phyloP scores from a whole-genome alignment of 2,113 vertebrate genomes.

The Corythaeola cristata region DNA sequence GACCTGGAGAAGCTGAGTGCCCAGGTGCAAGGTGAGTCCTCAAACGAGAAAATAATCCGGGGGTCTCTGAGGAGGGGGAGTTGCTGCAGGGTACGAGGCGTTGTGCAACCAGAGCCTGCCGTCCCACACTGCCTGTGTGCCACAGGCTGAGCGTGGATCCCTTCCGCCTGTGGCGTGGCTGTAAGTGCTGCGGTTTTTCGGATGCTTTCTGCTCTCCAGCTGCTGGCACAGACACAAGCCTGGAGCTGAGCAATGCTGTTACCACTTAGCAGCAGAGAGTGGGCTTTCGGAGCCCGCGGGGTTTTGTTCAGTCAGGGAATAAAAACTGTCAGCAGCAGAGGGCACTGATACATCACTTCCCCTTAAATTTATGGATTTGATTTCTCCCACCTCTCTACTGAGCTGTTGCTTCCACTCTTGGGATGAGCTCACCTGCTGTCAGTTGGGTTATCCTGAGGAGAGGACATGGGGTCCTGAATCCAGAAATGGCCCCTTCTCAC shows the following conservation, averaged over 20 bases:
- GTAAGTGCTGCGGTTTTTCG: background rate
- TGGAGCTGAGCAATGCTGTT: background rate
- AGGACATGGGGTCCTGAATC: background rate
- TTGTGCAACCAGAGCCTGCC: no score
- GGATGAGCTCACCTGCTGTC: background rate
- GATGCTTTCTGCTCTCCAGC: background rate
- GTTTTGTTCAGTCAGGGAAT: slow-evolving; percentile 39
- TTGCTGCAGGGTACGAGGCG: background rate
- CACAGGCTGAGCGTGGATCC: background rate
- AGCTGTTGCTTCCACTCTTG: background rate
- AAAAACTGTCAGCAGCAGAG: slow-evolving; percentile 62
- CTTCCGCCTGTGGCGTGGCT: background rate
- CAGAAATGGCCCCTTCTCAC: background rate
- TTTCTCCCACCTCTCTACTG: background rate
- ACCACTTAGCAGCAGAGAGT: background rate
- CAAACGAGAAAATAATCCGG: accelerated
- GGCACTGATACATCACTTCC: slow-evolving; percentile 61
- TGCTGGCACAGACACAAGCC: background rate
- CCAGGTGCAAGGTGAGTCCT: slow-evolving; percentile 83
- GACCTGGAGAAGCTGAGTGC: slow-evolving; percentile 83
- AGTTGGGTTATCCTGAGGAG: background rate
- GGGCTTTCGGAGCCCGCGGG: background rate
- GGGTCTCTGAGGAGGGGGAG: background rate
- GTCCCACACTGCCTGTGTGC: accelerated
- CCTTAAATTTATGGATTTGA: slow-evolving; percentile 5